Conservation (phyloP, 1,140 invertebrate species). For the Agrilus planipennis region DNA sequence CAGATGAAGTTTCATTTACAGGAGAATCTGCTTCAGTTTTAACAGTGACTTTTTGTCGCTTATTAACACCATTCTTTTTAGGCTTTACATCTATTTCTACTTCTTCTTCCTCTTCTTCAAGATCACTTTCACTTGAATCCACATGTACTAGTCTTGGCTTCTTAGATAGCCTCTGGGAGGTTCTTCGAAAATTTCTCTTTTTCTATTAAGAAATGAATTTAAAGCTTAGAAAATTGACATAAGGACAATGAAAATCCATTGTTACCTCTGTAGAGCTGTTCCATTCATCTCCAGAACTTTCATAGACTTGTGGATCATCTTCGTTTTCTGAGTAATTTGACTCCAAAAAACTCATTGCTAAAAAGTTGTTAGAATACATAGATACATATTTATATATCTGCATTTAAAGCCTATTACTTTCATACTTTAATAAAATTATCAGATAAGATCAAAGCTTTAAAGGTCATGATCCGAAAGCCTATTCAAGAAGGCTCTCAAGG, state of each 20-base stretch:
- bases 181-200: constrained; percentile 13
- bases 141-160: constrained; percentile 12
- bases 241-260: neutral
- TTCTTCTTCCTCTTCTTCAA: constrained; percentile 7
- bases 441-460: no score
- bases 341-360: neutral
- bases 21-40: no score
- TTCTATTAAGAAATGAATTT: constrained; percentile 10
- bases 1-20: no score
- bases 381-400: no score
- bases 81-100: no score
- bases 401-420: no score
- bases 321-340: constrained; percentile 25
- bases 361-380: no score
- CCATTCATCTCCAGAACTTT: constrained; percentile 31
- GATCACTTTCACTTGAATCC: constrained; percentile 14
- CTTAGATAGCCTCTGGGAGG: constrained; percentile 17
- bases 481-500: no score
- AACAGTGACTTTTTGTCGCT: constrained; percentile 6
- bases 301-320: constrained; percentile 28
- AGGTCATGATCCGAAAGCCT: no score
- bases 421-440: no score
- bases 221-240: neutral
- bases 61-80: constrained; percentile 11
- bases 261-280: constrained; percentile 15